A percentile compares a stretch with the other conserved stretches of the same genome.
Conservation (phyloP, 2,797 vertebrate species). For the Chanos chanos region DNA sequence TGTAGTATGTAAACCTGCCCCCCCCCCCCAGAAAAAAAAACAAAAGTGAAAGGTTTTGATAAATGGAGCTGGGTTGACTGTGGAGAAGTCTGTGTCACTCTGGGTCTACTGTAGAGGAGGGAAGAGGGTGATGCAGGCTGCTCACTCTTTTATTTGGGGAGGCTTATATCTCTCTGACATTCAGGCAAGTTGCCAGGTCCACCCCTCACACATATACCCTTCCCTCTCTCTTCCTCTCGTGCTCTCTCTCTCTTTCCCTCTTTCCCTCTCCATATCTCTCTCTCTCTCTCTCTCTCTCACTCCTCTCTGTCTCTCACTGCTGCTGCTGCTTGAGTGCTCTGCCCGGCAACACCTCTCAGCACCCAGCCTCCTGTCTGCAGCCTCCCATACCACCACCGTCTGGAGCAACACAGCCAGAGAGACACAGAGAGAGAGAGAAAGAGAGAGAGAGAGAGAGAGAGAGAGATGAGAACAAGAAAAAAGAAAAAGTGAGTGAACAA, state of each 20-base stretch:
- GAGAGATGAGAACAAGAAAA: neutral
- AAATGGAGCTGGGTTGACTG: neutral
- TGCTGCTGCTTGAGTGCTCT: conserved; percentile 42
- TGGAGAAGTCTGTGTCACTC: conserved; percentile 22
- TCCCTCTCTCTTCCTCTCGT: conserved; percentile 10
- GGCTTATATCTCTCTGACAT: conserved; percentile 33
- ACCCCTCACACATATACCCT: conserved; percentile 25
- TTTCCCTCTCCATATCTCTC: conserved; percentile 1
- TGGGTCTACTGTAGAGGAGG: conserved; percentile 7
- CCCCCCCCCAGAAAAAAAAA: too few relatives aligned
- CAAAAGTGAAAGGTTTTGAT: conserved; percentile 22
- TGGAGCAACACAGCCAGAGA: too few relatives aligned
- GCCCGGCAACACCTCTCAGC: conserved; percentile 50
- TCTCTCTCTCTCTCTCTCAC: conserved; percentile 25
- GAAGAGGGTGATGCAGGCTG: neutral
- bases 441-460: neutral
- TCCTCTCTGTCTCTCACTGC: conserved; percentile 35
- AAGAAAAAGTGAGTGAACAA: neutral
- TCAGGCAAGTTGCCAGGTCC: conserved; percentile 38
- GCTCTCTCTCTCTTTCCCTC: conserved; percentile 15
- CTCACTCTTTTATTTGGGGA: conserved; percentile 37
- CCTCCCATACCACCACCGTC: conserved; percentile 36
- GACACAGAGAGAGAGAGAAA: neutral
- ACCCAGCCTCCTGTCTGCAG: conserved; percentile 44
- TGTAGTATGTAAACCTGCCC: too few relatives aligned